These are phyloP conservation scores for Tenthredo livida DNA, from an alignment of 2,888 invertebrate genomes.

Conservation along the genomic window DNA sequence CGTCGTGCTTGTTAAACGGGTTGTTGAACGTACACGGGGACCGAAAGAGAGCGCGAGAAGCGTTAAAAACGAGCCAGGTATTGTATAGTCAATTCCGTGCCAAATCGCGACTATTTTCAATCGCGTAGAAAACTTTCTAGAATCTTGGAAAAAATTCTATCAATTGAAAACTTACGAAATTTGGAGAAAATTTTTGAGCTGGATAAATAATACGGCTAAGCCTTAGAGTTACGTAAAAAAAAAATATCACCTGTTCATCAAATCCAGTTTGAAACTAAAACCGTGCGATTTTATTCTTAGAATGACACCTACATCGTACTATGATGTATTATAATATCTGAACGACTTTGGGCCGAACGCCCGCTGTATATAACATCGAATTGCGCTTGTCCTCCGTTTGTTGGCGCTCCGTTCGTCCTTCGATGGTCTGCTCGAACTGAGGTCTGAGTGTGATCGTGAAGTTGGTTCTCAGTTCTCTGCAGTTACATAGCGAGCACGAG, in stretches of 20 bases:
- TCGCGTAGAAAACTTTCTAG: background rate
- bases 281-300: too few species aligned
- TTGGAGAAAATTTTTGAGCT: background rate
- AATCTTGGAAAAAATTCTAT: background rate
- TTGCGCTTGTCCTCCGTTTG: slow-evolving; percentile 4
- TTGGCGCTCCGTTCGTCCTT: slow-evolving; percentile 30
- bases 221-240: too few species aligned
- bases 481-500: background rate
- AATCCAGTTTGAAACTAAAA: too few species aligned
- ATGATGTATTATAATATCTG: background rate
- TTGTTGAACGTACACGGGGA: background rate
- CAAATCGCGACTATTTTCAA: background rate
- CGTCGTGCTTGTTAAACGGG: background rate
- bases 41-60: slow-evolving; percentile 12
- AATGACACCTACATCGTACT: too few species aligned
- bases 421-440: background rate
- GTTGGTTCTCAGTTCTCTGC: slow-evolving; percentile 6
- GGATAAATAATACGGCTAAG: background rate
- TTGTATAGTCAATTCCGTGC: background rate
- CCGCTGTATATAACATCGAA: background rate
- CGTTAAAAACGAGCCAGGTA: slow-evolving; percentile 1
- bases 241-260: background rate
- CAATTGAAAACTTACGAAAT: background rate
- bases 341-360: background rate
- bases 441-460: background rate